Percentiles rank a stretch among this genome's conserved stretches.
Evolutionary conservation across 2,113 vertebrate species (phyloP).

Genomic region (Balaenoptera acutorostrata): DNA sequence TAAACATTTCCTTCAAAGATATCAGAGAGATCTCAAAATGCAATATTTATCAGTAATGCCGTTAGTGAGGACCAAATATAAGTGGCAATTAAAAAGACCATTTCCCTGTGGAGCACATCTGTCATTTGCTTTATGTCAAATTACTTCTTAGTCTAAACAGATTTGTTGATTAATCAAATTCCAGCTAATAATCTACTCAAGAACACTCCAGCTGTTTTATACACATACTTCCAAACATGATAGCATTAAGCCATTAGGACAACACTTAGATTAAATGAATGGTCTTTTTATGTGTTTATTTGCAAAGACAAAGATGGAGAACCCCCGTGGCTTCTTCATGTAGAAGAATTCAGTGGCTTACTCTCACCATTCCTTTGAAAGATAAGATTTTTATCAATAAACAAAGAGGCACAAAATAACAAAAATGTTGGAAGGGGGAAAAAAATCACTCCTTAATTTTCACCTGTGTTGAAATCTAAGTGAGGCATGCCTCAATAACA

Average conservation of each 20-base stretch:
- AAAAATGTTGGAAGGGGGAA: conserved; percentile 12
- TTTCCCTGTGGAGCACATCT: not conserved
- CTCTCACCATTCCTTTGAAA: not conserved
- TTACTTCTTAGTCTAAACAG: conserved; percentile 22
- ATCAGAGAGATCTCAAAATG: conserved; percentile 15
- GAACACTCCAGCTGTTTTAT: not conserved
- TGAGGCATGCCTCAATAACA: not conserved
- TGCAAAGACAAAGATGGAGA: not conserved
- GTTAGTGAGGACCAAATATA: not conserved
- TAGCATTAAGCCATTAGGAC: not conserved
- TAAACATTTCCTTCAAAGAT: not conserved
- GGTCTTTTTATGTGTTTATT: not conserved
- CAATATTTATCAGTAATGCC: not conserved
- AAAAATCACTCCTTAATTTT: conserved; percentile 16
- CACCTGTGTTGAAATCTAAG: not conserved
- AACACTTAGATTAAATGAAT: not conserved
- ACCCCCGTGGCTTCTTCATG: not conserved
- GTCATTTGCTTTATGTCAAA: conserved; percentile 1
- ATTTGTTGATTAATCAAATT: not conserved
- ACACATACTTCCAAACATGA: not conserved
- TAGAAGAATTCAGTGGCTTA: not conserved
- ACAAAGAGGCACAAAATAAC: conserved; percentile 26
- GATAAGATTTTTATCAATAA: conserved; percentile 21
- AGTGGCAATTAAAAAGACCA: not conserved
- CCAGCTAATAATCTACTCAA: not conserved